Evolutionary conservation across 2,888 invertebrate species (phyloP), one percentile per base, ranked within the genome.

Genomic region (Oasisia sp.): DNA sequence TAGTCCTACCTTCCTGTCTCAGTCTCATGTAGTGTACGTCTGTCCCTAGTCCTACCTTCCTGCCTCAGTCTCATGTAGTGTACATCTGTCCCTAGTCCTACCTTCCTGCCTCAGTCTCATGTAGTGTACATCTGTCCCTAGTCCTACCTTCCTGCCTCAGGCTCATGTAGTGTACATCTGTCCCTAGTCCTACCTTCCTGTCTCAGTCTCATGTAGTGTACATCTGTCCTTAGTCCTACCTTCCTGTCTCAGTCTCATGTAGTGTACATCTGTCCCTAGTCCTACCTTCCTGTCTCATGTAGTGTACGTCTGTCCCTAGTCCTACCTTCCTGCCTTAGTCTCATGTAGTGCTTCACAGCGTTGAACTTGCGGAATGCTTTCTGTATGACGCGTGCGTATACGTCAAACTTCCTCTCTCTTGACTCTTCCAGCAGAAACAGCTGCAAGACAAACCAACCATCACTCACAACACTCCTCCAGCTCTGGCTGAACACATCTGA

Each of bases 341-440:
- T 96, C 92, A 97, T 96, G 94, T 97, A 97, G 93, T 97, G 97
- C 94, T 97, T 97, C 92, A 97, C 96, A 4, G 97, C 97, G 95
- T 97, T 97, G 95, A 97, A 97, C 94, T 97, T 97, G 93, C 97
- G 97, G 96, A 97, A 97, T 0, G 97, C 97, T 95, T 97, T 97
- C 95, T 98, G 97, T 92, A 98, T 97, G 19, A 97, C 96, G 93
- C 97, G 96, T 0, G 97, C 97, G 95, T 97, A 97, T 91, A 96
- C 96, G 95, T 98, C 97, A 96, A 97, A 97, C 95, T 97, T 97
- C 93, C 97, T 96, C 94, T 97, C 97, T 91, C 97, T 96, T 94
- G 97, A 96, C 95, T 98, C 97, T 95, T 97, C 97, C 94, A 97
- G 95, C 95, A 97, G 96, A 95, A 97, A 97, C 91, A 97, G 96